Evolutionary conservation across 2,888 invertebrate genomes (phyloP), one percentile per base, ranked within the genome.

Genomic region (Polymixis lichenea): DNA sequence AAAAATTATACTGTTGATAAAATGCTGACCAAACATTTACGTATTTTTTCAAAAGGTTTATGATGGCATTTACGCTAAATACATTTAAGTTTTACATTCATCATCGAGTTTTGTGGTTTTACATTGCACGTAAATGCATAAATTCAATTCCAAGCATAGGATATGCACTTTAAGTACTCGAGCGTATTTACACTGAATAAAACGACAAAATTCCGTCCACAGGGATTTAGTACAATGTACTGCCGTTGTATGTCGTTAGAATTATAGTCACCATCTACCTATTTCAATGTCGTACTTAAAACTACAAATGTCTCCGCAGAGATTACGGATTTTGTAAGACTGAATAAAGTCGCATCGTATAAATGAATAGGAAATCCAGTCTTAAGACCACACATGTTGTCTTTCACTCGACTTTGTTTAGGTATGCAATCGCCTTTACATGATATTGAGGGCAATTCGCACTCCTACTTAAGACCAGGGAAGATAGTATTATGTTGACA

Each of bases 341-440:
- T n/a, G 43, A 8, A 60, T 75, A 77, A 65, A 71, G 55, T 72
- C 38, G 65, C 65, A 38, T 61, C 55, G 80, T 76, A 86, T 86
- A 84, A 64, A 84, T 85, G 79, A 77, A 87, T 87, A 73, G 56
- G 55, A 79, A 84, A 82, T 68, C 17, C 51, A 70, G 46, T 38
- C 60, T 55, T 66, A 69, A 68, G 17, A 56, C n/a, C 66, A 66
- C 55, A 73, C 32, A 19, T 79, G 76, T 79, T 85, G 72, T 75
- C 53, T 79, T 83, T 67, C 76, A 75, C 77, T 83, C 13, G 66
- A 46, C 22, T 73, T 77, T 74, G 79, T 74, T 81, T 80, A 81
- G 38, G 73, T 76, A 78, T 76, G 61, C 73, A 77, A 86, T 87
- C 88, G 85, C 77, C 85, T 87, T 87, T 56, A 38, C 78, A 53